phyloP scores from a whole-genome alignment of 1,140 invertebrate species.

The Panagrolaimus sp. region DNA sequence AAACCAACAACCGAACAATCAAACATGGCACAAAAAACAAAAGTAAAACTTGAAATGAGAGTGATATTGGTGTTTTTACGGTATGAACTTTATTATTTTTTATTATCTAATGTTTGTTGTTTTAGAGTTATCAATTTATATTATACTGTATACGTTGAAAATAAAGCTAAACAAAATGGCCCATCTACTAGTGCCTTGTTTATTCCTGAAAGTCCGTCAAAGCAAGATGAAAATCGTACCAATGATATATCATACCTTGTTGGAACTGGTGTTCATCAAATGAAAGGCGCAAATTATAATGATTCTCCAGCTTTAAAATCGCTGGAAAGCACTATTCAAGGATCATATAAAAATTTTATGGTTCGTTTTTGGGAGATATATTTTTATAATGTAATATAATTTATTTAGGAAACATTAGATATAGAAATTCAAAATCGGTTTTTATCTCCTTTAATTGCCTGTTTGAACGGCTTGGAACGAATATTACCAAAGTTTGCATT shows the following conservation, averaged over 20 bases:
- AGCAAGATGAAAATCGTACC: constrained; percentile 3
- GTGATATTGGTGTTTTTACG: background rate
- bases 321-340: background rate
- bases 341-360: constrained; percentile 8
- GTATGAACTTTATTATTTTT: background rate
- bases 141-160: constrained; percentile 10
- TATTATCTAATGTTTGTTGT: background rate
- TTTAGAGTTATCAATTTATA: background rate
- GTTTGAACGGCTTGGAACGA: background rate
- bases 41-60: background rate
- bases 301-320: constrained; percentile 2
- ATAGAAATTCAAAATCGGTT: background rate
- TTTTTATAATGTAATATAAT: too few relatives aligned
- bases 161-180: background rate
- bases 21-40: background rate
- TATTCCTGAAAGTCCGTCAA: background rate
- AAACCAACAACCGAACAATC: background rate
- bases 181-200: background rate
- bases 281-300: constrained; percentile 1
- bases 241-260: background rate
- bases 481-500: background rate
- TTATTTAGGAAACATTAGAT: background rate
- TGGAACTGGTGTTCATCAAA: constrained; percentile 3
- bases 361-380: background rate
- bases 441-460: background rate